Evolutionary conservation across 2,113 vertebrate species (phyloP).

Genomic region (Rhea americana): DNA sequence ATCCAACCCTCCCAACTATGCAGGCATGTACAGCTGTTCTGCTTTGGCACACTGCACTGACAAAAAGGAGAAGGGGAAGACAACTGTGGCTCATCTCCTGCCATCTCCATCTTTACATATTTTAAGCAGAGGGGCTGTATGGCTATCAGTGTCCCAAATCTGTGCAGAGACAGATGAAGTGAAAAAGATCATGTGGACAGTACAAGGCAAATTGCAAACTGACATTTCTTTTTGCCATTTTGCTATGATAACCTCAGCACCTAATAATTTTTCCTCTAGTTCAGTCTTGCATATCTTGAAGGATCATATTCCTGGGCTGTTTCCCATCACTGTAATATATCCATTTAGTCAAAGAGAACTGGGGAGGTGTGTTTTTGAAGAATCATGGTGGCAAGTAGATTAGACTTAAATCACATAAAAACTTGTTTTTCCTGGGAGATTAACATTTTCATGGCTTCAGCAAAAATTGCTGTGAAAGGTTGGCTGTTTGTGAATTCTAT

Average conservation of each 20-base stretch:
- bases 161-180: not conserved
- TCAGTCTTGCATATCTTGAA: not conserved
- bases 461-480: not conserved
- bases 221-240: not conserved
- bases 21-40: not conserved
- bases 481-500: not conserved
- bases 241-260: not conserved
- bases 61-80: not conserved
- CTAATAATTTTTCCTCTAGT: not conserved
- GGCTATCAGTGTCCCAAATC: not conserved
- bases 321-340: not conserved
- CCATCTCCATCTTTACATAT: not conserved
- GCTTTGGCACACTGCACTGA: not conserved
- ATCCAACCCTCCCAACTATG: not conserved
- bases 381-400: rapidly evolving
- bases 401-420: not conserved
- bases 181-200: not conserved
- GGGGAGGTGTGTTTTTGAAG: not conserved
- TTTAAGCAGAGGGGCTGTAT: not conserved
- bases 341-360: not conserved
- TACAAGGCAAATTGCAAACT: not conserved
- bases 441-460: not conserved
- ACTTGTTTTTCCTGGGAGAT: not conserved
- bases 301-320: not conserved
- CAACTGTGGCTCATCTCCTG: not conserved